Evolutionary conservation across 2,888 invertebrate species (phyloP), one percentile per base, ranked within the genome.

Genomic region (Drosophila cracens): DNA sequence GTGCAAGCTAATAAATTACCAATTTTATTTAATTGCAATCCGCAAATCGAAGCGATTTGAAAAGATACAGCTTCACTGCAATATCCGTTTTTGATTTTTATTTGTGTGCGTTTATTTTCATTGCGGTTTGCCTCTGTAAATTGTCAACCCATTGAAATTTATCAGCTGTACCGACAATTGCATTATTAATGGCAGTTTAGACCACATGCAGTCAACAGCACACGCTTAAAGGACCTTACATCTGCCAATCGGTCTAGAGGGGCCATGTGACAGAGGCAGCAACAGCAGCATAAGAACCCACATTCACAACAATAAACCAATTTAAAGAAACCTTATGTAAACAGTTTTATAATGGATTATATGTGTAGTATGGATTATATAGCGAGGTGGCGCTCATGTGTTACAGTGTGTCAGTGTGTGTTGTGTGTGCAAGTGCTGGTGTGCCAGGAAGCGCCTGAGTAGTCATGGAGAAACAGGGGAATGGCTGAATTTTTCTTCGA

Each of bases 311-410:
- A 88, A 83, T 84, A 83, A 86, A 83, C 80, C 90, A 90, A 90
- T 89, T 88, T 90, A 83, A 83, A 79, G 90, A 90, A 90, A 76
- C 89, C 90, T 77, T 81, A 89, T 78, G 72, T 79, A 84, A 84
- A 88, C 89, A 86, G 87, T 70, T 80, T 88, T 78, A 80, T 80
- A 86, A 86, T 79, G 81, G 86, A 82, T 84, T 88, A 76, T 76
- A 81, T 82, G 74, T 76, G 82, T 60, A 16, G 61, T 70, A 63
- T 18, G 63, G 63, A 63, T 57, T 70, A 60, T 36, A 27, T 31
- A 8, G 27, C 33, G 36, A 27, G 21, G 27, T 49, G 48, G 13
- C 31, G 31, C 10, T 21, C 48, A 27, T 52, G 60, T 53, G 57
- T 29, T 34, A 38, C 16, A 27, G 27, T 25, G 38, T n/a, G 8